Evolutionary conservation across 2,888 invertebrate species (phyloP).

Genomic region (Cephus pygmeus): DNA sequence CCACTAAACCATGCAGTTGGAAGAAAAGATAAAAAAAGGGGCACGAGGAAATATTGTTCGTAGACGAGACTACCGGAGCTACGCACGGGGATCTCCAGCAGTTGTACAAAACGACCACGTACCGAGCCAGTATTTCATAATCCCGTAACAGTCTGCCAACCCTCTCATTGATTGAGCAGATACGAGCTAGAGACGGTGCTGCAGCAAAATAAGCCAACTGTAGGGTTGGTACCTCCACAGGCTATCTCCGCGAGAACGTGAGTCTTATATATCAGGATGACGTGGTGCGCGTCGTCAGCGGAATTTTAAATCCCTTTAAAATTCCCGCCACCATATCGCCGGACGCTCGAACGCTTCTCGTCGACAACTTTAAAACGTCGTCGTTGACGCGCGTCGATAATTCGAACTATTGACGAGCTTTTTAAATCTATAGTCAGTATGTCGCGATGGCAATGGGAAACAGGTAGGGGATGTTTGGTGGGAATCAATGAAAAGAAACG

Average conservation of each 20-base stretch:
- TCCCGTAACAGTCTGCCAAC: slow-evolving; percentile 48
- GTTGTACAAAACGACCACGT: slow-evolving; percentile 47
- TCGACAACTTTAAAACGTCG: not conserved
- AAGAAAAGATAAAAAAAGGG: not conserved
- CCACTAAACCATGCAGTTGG: not conserved
- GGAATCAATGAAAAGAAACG: not conserved
- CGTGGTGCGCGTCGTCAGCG: slow-evolving; percentile 40
- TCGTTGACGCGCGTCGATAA: not conserved
- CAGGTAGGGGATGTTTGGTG: not conserved
- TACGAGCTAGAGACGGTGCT: slow-evolving; percentile 35
- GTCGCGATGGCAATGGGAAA: not conserved
- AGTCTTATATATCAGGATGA: slow-evolving; percentile 29
- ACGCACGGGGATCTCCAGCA: slow-evolving; percentile 1
- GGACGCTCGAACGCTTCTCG: slow-evolving; percentile 21
- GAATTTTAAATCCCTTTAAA: slow-evolving; percentile 52
- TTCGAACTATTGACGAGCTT: not conserved
- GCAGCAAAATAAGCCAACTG: slow-evolving; percentile 39
- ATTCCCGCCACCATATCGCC: slow-evolving; percentile 20
- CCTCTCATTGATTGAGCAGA: slow-evolving; percentile 53
- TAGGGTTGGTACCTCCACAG: not conserved
- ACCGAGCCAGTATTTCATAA: slow-evolving; percentile 46
- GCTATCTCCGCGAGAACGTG: not conserved
- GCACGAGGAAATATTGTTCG: not conserved
- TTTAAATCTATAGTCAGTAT: not conserved
- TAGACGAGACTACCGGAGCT: not conserved